Evolutionary conservation across 2,113 vertebrate genomes (phyloP).

Genomic region (Spea bombifrons): DNA sequence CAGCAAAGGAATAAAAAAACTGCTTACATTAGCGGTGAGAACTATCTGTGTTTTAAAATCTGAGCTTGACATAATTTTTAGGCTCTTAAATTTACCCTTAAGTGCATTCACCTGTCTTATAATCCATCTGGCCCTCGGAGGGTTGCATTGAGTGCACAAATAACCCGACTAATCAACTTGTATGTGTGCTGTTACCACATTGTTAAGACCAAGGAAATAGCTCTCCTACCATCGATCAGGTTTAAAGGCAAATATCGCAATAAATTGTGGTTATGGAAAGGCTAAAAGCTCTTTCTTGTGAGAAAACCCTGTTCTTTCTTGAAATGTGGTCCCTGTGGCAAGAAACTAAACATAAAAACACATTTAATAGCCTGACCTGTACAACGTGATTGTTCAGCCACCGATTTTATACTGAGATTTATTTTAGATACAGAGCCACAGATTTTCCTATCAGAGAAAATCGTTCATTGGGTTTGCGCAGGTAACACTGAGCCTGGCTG

Average conservation of each 20-base stretch:
- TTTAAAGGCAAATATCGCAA: neutral
- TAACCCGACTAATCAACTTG: too few species aligned
- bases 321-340: neutral
- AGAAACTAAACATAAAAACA: neutral
- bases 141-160: too few species aligned
- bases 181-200: too few species aligned
- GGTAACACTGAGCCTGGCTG: neutral
- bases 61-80: too few species aligned
- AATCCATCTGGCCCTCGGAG: too few species aligned
- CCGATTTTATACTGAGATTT: neutral
- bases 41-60: too few species aligned
- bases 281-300: neutral
- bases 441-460: neutral
- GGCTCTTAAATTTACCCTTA: too few species aligned
- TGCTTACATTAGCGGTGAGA: too few species aligned
- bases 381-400: neutral
- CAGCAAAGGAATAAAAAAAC: too few species aligned
- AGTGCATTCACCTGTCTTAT: too few species aligned
- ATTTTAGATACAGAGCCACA: neutral
- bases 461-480: neutral
- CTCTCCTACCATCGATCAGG: neutral
- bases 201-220: too few species aligned
- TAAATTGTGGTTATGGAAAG: neutral
- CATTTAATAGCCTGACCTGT: conserved; percentile 2
- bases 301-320: neutral